Evolutionary conservation across 2,888 invertebrate genomes (phyloP).

Genomic region (Apamea anceps): DNA sequence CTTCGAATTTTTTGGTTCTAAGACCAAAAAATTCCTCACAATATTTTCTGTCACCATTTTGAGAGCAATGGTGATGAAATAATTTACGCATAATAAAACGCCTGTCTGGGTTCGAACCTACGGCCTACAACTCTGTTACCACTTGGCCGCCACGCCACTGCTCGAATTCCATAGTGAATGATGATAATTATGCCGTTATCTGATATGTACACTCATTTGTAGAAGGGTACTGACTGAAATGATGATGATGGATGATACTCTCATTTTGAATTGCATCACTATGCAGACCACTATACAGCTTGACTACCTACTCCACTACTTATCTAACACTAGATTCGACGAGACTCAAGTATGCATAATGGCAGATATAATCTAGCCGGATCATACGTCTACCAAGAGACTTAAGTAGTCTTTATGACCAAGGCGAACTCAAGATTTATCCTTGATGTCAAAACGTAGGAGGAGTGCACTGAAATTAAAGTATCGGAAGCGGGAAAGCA

Average conservation of each 20-base stretch:
- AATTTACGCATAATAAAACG: too few species aligned
- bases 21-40: too few species aligned
- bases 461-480: neutral
- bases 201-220: neutral
- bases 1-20: too few species aligned
- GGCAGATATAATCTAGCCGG: conserved; percentile 9
- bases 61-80: too few species aligned
- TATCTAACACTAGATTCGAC: conserved; percentile 18
- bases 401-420: conserved; percentile 19
- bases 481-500: neutral
- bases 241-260: neutral
- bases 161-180: neutral
- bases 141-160: too few species aligned
- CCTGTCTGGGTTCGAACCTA: too few species aligned
- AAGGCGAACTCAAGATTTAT: conserved; percentile 29
- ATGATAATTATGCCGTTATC: neutral
- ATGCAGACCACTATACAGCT: neutral
- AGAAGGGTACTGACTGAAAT: neutral
- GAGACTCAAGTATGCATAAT: conserved; percentile 21
- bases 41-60: too few species aligned
- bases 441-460: neutral
- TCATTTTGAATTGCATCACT: neutral
- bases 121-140: too few species aligned
- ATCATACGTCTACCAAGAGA: conserved; percentile 6
- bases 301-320: conserved; percentile 27